Percentiles rank a stretch among this genome's conserved stretches.
These are phyloP conservation scores for Pygmarrhopalites habei DNA, from an alignment of 1,140 invertebrate genomes.

Conservation along the genomic window DNA sequence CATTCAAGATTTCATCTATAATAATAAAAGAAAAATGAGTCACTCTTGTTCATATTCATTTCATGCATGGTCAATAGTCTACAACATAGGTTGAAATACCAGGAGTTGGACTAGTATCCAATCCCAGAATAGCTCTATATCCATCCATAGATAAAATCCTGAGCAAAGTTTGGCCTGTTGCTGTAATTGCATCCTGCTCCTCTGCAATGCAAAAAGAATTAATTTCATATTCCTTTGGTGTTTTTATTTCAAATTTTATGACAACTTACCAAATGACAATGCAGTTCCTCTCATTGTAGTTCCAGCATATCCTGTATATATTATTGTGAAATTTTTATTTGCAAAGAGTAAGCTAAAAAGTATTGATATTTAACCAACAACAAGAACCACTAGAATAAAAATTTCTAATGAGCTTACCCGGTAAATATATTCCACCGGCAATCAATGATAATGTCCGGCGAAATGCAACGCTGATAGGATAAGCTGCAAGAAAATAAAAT, in stretches of 20 bases:
- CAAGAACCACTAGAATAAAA: no score
- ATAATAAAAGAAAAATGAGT: conserved; percentile 13
- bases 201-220: no score
- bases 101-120: conserved; percentile 49
- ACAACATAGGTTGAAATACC: no score
- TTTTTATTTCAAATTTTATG: no score
- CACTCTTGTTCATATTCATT: background rate
- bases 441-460: conserved; percentile 80
- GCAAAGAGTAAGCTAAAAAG: conserved; percentile 12
- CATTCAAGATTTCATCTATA: conserved; percentile 59
- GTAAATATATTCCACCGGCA: conserved; percentile 76
- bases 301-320: conserved; percentile 59
- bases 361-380: no score
- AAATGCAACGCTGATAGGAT: conserved; percentile 86
- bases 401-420: no score
- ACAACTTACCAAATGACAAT: conserved; percentile 83
- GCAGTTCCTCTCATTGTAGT: conserved; percentile 83
- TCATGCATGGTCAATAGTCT: no score
- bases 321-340: background rate
- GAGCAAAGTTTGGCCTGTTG: conserved; percentile 81
- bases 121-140: conserved; percentile 78
- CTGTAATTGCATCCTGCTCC: conserved; percentile 87
- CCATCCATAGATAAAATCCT: conserved; percentile 85
- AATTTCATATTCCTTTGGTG: no score
- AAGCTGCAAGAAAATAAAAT: no score